Conservation (phyloP, 2,888 invertebrate genomes). For the Temnothorax rugatulus region DNA sequence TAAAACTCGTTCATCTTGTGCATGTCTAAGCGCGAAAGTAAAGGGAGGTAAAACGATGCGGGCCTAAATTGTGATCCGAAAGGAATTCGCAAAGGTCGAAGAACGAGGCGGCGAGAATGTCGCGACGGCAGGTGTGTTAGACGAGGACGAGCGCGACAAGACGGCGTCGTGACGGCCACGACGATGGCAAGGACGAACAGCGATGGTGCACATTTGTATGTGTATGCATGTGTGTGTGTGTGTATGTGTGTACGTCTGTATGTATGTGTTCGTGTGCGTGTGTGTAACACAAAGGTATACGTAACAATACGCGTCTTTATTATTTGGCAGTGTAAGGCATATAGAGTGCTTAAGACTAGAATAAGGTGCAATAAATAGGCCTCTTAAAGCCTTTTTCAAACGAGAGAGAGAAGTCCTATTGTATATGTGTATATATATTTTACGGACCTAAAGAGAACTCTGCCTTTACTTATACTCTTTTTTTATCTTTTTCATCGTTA, state of each 20-base stretch:
- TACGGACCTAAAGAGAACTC: conserved; percentile 65
- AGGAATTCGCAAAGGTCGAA: background rate
- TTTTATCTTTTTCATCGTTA: conserved; percentile 41
- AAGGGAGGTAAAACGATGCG: conserved; percentile 27
- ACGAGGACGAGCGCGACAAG: conserved; percentile 30
- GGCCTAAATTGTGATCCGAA: conserved; percentile 6
- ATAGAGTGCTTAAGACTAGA: conserved; percentile 77
- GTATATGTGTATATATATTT: conserved; percentile 43
- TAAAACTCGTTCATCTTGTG: conserved; percentile 33
- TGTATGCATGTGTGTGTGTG: background rate
- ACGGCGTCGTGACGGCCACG: conserved; percentile 29
- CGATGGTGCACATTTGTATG: conserved; percentile 27
- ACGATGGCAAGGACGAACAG: conserved; percentile 31
- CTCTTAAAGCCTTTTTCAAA: conserved; percentile 69
- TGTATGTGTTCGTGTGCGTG: conserved; percentile 33
- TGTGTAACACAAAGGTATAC: conserved; percentile 65
- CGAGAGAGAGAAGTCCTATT: conserved; percentile 59
- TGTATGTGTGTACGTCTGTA: conserved; percentile 33
- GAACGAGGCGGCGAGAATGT: background rate
- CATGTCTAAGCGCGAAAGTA: conserved; percentile 40
- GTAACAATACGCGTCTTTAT: conserved; percentile 75
- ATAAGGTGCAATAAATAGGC: conserved; percentile 76
- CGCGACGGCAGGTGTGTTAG: background rate
- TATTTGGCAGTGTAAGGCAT: conserved; percentile 78
- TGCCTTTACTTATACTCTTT: conserved; percentile 48